These are phyloP conservation scores for Anneissia japonica DNA, from an alignment of 35 echinoderm and acorn worm species.

Conservation along the genomic window DNA sequence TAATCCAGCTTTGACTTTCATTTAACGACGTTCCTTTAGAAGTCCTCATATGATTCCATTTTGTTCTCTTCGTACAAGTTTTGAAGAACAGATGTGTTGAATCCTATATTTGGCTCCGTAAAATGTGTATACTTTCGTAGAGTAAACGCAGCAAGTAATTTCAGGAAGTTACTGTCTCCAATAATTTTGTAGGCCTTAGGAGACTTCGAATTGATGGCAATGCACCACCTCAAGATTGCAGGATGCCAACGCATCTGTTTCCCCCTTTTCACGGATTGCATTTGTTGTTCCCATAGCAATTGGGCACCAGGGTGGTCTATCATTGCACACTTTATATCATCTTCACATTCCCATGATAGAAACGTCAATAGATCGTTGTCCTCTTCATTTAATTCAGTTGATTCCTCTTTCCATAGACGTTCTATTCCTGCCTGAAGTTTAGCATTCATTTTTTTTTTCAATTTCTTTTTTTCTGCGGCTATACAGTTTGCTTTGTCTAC, in stretches of 20 bases:
- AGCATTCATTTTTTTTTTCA: no score
- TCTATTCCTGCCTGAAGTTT: no score
- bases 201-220: slow-evolving; percentile 24
- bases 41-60: no score
- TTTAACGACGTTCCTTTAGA: slow-evolving; percentile 42
- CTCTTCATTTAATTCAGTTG: no score
- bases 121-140: slow-evolving; percentile 18
- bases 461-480: no score
- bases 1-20: slow-evolving; percentile 36
- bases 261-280: neutral
- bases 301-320: no score
- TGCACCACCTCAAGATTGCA: slow-evolving; percentile 1
- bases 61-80: no score
- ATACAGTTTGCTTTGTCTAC: no score
- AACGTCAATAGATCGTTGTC: no score
- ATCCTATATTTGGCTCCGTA: neutral
- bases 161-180: neutral
- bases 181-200: neutral
- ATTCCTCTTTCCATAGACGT: no score
- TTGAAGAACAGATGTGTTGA: slow-evolving; percentile 9
- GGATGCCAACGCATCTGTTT: slow-evolving; percentile 27
- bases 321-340: no score
- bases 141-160: neutral
- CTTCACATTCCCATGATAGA: no score
- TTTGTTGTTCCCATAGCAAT: slow-evolving; percentile 1